These are phyloP conservation scores for Phortica variegata DNA, from an alignment of 1,140 invertebrate genomes.

Conservation along the genomic window DNA sequence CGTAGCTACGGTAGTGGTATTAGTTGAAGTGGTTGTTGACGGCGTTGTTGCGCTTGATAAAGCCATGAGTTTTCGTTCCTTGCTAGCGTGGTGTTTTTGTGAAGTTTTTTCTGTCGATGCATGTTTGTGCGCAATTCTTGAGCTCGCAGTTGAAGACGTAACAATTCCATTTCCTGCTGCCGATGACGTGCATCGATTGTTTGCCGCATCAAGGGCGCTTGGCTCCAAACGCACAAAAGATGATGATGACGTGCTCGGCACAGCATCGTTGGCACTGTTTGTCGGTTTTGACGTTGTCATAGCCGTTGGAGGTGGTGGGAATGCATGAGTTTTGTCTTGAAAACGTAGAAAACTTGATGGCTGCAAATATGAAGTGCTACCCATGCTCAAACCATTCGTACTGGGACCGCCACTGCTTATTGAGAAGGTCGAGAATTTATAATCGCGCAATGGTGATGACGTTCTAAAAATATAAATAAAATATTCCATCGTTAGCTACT, in stretches of 20 bases:
- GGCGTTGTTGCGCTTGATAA: neutral
- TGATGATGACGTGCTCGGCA: constrained; percentile 29
- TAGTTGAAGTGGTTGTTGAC: neutral
- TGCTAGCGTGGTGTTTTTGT: constrained; percentile 15
- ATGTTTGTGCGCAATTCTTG: constrained; percentile 24
- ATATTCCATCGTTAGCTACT: no score
- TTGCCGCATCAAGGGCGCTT: constrained; percentile 39
- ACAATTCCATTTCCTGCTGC: constrained; percentile 4
- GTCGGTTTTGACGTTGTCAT: constrained; percentile 5
- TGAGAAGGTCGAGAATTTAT: constrained; percentile 47
- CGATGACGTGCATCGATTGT: neutral
- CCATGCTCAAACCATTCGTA: neutral
- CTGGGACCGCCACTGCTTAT: constrained; percentile 16
- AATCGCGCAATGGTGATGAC: constrained; percentile 41
- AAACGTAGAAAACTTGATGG: constrained; percentile 43
- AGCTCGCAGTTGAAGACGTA: constrained; percentile 27
- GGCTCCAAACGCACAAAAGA: constrained; percentile 45
- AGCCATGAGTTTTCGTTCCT: constrained; percentile 43
- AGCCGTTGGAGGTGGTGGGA: constrained; percentile 36
- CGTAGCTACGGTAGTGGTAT: no score
- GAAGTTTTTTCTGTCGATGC: constrained; percentile 14
- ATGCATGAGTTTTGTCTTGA: constrained; percentile 43
- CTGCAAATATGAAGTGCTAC: constrained; percentile 20
- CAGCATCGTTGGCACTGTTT: constrained; percentile 20
- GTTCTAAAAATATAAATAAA: constrained; percentile 5